These are phyloP conservation scores for Phoxinus dragarum DNA, from an alignment of 2,797 vertebrate species.

Conservation along the genomic window DNA sequence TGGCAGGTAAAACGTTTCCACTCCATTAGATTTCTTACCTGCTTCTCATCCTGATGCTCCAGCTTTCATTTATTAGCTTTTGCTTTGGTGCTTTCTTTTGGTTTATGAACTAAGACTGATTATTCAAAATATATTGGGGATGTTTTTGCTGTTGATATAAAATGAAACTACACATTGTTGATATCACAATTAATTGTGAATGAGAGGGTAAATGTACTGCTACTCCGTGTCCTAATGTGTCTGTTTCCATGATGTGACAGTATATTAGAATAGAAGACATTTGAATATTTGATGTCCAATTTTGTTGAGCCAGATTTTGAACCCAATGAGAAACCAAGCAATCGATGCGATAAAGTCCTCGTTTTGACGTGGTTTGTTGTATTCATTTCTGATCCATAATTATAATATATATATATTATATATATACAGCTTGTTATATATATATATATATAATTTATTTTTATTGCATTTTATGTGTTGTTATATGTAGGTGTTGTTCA, in stretches of 20 bases:
- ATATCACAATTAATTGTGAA: neutral
- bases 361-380: neutral
- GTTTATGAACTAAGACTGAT: neutral
- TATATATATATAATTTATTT: too few relatives aligned
- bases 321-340: too few relatives aligned
- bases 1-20: slow-evolving; percentile 31
- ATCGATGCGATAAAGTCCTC: too few relatives aligned
- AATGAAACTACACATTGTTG: neutral
- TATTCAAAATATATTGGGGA: neutral
- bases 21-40: slow-evolving; percentile 5
- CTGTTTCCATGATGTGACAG: neutral
- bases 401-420: too few relatives aligned
- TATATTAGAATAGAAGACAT: neutral
- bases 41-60: neutral
- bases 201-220: neutral
- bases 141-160: neutral
- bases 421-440: too few relatives aligned
- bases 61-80: slow-evolving; percentile 18
- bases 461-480: too few relatives aligned
- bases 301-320: neutral
- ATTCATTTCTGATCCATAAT: neutral
- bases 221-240: too few relatives aligned
- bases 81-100: neutral
- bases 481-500: too few relatives aligned
- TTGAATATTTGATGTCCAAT: neutral